These are phyloP conservation scores for Alcedo quadribrachys DNA, from an alignment of 2,797 vertebrate genomes.

Conservation along the genomic window DNA sequence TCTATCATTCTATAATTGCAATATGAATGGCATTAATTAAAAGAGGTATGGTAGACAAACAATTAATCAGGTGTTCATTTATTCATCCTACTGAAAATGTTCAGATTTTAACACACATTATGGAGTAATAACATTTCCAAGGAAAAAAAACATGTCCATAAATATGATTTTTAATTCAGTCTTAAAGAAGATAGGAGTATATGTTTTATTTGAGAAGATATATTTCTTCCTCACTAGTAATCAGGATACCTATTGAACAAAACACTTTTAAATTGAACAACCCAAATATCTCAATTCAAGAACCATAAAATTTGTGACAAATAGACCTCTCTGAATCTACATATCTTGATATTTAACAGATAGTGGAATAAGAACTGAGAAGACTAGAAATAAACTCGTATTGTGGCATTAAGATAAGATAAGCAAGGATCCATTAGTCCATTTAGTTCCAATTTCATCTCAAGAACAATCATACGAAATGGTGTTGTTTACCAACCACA, in stretches of 20 bases:
- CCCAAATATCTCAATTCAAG: background rate
- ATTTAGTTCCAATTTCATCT: background rate
- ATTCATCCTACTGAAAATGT: background rate
- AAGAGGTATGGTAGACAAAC: background rate
- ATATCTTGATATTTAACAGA: background rate
- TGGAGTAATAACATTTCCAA: background rate
- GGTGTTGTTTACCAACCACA: background rate
- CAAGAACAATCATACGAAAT: background rate
- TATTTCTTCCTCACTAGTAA: background rate
- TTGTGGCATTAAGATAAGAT: background rate
- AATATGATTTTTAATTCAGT: background rate
- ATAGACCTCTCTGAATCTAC: background rate
- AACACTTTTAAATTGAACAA: background rate
- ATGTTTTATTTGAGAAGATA: background rate
- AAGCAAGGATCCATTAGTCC: background rate
- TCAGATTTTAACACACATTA: background rate
- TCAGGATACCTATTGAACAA: background rate
- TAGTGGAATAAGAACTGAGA: background rate
- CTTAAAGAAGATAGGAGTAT: background rate
- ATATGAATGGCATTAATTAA: background rate
- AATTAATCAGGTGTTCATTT: background rate
- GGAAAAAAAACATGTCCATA: background rate
- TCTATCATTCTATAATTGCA: background rate
- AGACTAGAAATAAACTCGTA: background rate
- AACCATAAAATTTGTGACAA: background rate